Evolutionary conservation across 2,888 invertebrate species (phyloP).

Genomic region (Oegoconia quadripuncta): DNA sequence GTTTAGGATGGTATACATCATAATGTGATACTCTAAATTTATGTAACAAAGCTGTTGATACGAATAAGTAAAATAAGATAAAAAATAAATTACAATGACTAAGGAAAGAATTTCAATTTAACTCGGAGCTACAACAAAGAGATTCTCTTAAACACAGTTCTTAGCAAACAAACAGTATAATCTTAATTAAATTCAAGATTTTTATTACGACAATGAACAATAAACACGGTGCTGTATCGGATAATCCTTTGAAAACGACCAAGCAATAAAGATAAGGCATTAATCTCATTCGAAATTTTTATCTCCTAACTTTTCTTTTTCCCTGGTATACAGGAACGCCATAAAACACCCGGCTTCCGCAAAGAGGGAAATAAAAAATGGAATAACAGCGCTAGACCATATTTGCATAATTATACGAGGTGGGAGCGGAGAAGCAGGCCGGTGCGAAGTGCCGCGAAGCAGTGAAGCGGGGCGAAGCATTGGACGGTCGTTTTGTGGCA

Average conservation of each 20-base stretch:
- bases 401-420: conserved; percentile 35
- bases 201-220: neutral
- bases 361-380: conserved; percentile 23
- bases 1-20: no score
- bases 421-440: conserved; percentile 6
- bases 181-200: neutral
- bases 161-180: no score
- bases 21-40: no score
- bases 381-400: conserved; percentile 21
- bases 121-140: no score
- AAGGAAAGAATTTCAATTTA: no score
- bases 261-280: conserved; percentile 5
- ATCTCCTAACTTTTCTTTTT: conserved; percentile 3
- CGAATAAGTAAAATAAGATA: no score
- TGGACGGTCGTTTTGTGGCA: conserved; percentile 32
- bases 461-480: neutral
- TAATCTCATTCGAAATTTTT: conserved; percentile 8
- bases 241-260: conserved; percentile 9
- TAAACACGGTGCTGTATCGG: conserved; percentile 1
- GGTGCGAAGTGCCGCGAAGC: conserved; percentile 10
- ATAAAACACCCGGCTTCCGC: conserved; percentile 18
- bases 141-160: no score
- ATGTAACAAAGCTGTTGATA: no score
- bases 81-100: no score
- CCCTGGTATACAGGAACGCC: neutral